These are phyloP conservation scores for Xenopus laevis DNA, from an alignment of 2,113 vertebrate genomes.

Conservation along the genomic window DNA sequence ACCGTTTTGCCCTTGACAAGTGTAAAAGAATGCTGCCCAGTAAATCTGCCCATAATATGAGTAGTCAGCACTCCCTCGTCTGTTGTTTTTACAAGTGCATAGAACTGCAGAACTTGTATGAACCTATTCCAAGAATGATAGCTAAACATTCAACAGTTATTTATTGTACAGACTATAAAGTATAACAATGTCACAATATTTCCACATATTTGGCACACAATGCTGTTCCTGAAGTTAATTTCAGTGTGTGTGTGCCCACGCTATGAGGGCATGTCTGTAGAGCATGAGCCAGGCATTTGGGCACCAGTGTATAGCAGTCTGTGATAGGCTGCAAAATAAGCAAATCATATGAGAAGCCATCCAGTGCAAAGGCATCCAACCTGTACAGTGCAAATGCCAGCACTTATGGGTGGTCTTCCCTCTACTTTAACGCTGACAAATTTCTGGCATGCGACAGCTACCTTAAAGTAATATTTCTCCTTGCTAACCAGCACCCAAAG, in stretches of 20 bases:
- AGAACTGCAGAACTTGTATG: background rate
- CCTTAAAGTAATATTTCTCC: slow-evolving; percentile 19
- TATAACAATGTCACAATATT: background rate
- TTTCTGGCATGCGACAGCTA: slow-evolving; percentile 19
- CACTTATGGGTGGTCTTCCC: slow-evolving; percentile 35
- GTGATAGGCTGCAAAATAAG: background rate
- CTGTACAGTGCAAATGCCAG: slow-evolving; percentile 9
- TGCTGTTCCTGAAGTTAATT: background rate
- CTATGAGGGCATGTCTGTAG: background rate
- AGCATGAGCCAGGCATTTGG: background rate
- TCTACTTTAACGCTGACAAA: slow-evolving; percentile 29
- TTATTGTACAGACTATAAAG: background rate
- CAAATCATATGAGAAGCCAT: background rate
- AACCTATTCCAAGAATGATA: background rate
- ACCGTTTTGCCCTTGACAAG: too few species aligned
- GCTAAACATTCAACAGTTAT: background rate
- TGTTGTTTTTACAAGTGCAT: background rate
- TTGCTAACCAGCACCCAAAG: slow-evolving; percentile 8
- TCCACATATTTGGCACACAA: background rate
- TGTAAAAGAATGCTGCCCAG: background rate
- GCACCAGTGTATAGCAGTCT: background rate
- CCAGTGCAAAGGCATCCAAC: background rate
- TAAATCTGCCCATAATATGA: background rate
- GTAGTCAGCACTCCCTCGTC: background rate
- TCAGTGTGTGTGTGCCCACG: background rate